Evolutionary conservation across 2,888 invertebrate genomes (phyloP).

Genomic region (Alsophila aescularia): DNA sequence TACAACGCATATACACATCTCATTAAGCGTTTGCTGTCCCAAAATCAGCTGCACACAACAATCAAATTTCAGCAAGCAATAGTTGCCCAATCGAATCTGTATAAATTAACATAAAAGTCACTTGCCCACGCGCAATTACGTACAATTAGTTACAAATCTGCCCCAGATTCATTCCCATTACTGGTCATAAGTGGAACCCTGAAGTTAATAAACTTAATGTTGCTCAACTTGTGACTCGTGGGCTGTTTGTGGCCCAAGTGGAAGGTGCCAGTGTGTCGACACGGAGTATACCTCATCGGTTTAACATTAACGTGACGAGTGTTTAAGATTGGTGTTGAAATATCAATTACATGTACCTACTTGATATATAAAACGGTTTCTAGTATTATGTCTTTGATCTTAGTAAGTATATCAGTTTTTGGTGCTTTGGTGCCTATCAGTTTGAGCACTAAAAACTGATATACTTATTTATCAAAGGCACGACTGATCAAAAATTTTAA

Average conservation of each 20-base stretch:
- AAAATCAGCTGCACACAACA: background rate
- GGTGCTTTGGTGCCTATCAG: too few species aligned
- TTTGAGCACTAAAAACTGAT: too few species aligned
- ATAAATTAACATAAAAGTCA: conserved; percentile 27
- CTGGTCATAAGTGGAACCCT: conserved; percentile 52
- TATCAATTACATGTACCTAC: conserved; percentile 2
- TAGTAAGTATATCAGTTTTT: background rate
- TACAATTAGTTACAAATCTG: conserved; percentile 55
- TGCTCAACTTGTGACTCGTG: conserved; percentile 40
- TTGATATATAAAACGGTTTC: background rate
- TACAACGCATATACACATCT: background rate
- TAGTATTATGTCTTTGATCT: too few species aligned
- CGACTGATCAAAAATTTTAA: too few species aligned
- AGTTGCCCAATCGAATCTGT: conserved; percentile 25
- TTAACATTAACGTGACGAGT: conserved; percentile 43
- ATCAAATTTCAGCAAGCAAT: conserved; percentile 10
- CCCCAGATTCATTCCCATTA: conserved; percentile 48
- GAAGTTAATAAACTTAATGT: conserved; percentile 43
- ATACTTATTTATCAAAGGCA: too few species aligned
- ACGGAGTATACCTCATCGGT: conserved; percentile 43
- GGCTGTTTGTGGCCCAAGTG: conserved; percentile 12
- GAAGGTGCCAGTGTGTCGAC: conserved; percentile 23
- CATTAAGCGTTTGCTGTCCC: background rate
- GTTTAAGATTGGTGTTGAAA: conserved; percentile 24
- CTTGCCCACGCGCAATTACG: conserved; percentile 45